A percentile compares a stretch with the other conserved stretches of the same genome.
phyloP scores from a whole-genome alignment of 2,113 vertebrate genomes.

The Piprites chloris region DNA sequence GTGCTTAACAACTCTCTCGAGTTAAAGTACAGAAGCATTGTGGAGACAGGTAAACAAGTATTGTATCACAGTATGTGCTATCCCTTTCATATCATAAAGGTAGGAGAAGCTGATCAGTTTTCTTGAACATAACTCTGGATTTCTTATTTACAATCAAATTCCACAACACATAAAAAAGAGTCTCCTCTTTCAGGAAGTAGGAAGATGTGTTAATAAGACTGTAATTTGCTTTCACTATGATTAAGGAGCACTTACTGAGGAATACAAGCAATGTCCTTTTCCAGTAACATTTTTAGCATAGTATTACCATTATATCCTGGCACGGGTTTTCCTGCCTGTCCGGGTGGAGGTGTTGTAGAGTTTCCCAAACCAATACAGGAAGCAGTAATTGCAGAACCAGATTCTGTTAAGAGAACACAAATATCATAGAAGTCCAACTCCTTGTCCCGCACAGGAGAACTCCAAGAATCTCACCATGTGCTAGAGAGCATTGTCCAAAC shows the following conservation, averaged over 20 bases:
- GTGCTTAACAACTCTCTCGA: neutral
- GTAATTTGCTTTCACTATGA: neutral
- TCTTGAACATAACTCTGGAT: neutral
- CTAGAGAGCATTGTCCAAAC: neutral
- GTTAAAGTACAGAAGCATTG: neutral
- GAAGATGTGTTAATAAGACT: neutral
- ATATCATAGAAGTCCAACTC: accelerated
- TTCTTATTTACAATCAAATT: neutral
- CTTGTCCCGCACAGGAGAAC: neutral
- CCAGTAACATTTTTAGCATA: neutral
- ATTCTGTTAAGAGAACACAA: conserved; percentile 76
- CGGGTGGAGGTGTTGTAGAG: conserved; percentile 85
- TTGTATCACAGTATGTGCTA: neutral
- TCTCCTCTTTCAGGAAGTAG: neutral
- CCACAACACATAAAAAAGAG: neutral
- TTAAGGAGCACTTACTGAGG: neutral
- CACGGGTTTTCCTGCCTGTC: conserved; percentile 91
- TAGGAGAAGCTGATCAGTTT: neutral
- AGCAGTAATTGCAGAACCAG: conserved; percentile 91
- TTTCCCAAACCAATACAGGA: conserved; percentile 89
- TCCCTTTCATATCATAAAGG: neutral
- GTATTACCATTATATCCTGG: conserved; percentile 93
- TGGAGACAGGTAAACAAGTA: neutral
- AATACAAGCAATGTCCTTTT: neutral
- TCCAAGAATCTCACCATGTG: neutral